phyloP scores from a whole-genome alignment of 2,113 vertebrate genomes.

The Tupaia tana region DNA sequence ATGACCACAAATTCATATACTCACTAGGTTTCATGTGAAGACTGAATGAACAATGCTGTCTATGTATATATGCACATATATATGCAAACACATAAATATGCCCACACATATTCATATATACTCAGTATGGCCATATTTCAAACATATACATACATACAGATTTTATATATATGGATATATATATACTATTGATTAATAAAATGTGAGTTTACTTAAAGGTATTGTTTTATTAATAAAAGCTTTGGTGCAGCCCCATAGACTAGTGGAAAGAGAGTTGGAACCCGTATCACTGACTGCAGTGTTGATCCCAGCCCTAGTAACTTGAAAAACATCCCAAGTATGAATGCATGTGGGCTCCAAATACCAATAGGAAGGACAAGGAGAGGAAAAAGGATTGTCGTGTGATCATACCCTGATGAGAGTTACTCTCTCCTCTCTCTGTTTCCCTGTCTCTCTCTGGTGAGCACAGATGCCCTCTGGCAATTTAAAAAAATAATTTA shows the following conservation, averaged over 20 bases:
- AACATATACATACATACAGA: background rate
- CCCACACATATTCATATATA: background rate
- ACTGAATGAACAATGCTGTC: background rate
- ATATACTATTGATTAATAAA: background rate
- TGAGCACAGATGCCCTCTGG: no score
- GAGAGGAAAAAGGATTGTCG: no score
- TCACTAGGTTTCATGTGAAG: background rate
- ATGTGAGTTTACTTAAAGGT: constrained; percentile 2
- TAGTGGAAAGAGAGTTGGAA: no score
- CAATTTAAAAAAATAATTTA: constrained; percentile 31
- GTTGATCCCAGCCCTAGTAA: no score
- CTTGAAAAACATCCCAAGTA: no score
- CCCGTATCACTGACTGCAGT: no score
- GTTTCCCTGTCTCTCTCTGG: no score
- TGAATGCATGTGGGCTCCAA: no score
- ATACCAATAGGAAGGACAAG: no score
- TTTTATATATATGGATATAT: background rate
- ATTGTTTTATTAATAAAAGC: background rate
- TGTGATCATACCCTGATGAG: no score
- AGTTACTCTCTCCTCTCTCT: no score
- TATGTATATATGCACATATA: background rate
- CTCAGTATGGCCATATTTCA: background rate
- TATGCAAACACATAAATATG: background rate
- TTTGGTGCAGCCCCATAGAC: no score
- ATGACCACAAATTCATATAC: background rate